A percentile compares a stretch with the other conserved stretches of the same genome.
phyloP scores from a whole-genome alignment of 2,113 vertebrate genomes.

The Promerops cafer region DNA sequence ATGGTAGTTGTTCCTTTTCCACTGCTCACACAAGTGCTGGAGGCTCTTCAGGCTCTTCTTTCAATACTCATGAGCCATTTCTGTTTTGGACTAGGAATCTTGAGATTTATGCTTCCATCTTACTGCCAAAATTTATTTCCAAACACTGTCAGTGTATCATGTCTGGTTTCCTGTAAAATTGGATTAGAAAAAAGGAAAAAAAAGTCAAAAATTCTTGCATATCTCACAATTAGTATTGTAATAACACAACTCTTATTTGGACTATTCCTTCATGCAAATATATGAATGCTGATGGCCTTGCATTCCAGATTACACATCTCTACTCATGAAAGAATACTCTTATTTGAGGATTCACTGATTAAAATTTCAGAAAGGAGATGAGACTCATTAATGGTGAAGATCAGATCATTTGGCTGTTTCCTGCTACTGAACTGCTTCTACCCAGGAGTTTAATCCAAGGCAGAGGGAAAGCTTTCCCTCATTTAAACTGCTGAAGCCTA shows the following conservation, averaged over 20 bases:
- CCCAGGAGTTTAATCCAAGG: neutral
- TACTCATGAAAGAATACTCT: neutral
- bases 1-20: conserved; percentile 61
- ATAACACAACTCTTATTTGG: neutral
- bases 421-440: neutral
- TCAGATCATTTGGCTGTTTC: neutral
- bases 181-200: neutral
- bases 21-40: conserved; percentile 31
- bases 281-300: neutral
- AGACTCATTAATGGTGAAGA: neutral
- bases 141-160: conserved; percentile 11
- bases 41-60: neutral
- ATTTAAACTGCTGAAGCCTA: neutral
- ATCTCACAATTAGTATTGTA: neutral
- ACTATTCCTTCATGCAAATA: neutral
- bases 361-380: neutral
- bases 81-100: neutral
- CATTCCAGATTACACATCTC: neutral
- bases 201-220: neutral
- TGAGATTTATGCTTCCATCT: conserved; percentile 25
- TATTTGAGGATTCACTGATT: neutral
- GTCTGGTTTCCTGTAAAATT: conserved; percentile 20
- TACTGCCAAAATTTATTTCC: neutral
- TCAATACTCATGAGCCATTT: conserved; percentile 53
- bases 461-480: neutral